Base-by-base conservation (phyloP, 2,797 vertebrate species). In the Euthynnus affinis region DNA sequence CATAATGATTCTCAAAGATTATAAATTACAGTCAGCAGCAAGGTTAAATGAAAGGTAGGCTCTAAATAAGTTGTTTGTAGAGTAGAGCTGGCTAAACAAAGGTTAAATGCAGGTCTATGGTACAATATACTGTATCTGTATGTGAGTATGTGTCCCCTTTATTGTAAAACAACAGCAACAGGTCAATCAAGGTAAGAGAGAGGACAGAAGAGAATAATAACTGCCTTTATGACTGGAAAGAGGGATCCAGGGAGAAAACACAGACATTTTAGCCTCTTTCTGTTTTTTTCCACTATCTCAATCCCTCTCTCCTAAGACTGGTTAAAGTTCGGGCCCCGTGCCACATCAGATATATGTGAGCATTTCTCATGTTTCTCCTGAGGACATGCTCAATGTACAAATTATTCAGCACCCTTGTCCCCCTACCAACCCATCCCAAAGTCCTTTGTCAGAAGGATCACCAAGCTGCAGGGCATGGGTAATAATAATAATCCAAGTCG, bases 311-410 rank as follows among this genome's bases (percentile, higher is more conserved):
- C 80, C 78, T 74, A 6, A 46, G 73, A 77, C 82, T 85, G 75
- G 80, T 82, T 71, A 57, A 65, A 78, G 66, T 58, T 71, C 1
- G 46, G 91, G 92, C 86, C 60, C 8, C 0, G 29, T 44, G 86
- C 91, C 92, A 94, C 81, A 92, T 94, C 84, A 84, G 89, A 91
- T 27, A 85, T 20, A 72, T 44, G 22, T 23, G 55, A 81, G 80
- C 10, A 10, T 76, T 85, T 89, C 89, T 91, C 44, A 0, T 74
- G 78, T 91, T 87, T 88, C 90, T 78, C 60, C 81, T 89, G 73
- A 87, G 82, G 82, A 90, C 87, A 91, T 34, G 81, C 52, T 48
- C 64, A 85, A 79, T 8, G 53, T 85, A 88, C 84, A 92, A 87
- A 88, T 93, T 88, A 91, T 89, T 91, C 90, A 83, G 66, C 70